Evolutionary conservation across 1,140 invertebrate species (phyloP), one percentile per base, ranked within the genome.

Genomic region (Pectinophora gossypiella): DNA sequence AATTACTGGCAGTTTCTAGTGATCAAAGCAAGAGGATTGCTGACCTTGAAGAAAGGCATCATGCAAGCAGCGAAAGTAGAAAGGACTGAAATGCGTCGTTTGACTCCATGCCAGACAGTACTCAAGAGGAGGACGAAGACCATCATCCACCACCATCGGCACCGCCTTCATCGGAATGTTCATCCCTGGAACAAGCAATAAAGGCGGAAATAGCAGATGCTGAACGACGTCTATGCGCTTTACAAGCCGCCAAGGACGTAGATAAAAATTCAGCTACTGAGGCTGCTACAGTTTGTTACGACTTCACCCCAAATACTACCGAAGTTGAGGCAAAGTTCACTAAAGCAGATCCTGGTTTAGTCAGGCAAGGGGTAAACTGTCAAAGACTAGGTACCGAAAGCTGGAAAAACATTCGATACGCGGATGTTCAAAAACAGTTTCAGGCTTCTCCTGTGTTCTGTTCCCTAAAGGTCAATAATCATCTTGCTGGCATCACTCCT

Each of bases 401-500:
- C 12, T 72, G 58, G 59, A 61, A 66, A 36, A 72, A 62, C 20
- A 60, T 72, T 9, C 20, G 56, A 10, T 68, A 70, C 36, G 55
- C 38, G 10, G 61, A 72, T 1, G 59, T 61, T 9, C 61, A 69
- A 19, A 64, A 68, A 36, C 54, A 45, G 20, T 57, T 69, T n/a
- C 64, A 69, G n/a, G 63, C 66, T 0, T 54, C 44, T 15, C 64
- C 61, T 18, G 64, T 62, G 2, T 64, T 64, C 48, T 35, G 48
- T 35, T 36, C 56, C 3, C 42, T 64, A 1, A 59, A 63, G 21
- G 23, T 53, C 10, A 60, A 58, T 47, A 54, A 23, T 13, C 19
- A 16, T 1, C 35, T 54, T 12, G 43, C 43, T 20, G 18, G 23
- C 1, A 40, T 54, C 9, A 47, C 51, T 6, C 51, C 51, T 1